Conservation (phyloP, 2,797 vertebrate genomes). For the Spinus olivaceus region DNA sequence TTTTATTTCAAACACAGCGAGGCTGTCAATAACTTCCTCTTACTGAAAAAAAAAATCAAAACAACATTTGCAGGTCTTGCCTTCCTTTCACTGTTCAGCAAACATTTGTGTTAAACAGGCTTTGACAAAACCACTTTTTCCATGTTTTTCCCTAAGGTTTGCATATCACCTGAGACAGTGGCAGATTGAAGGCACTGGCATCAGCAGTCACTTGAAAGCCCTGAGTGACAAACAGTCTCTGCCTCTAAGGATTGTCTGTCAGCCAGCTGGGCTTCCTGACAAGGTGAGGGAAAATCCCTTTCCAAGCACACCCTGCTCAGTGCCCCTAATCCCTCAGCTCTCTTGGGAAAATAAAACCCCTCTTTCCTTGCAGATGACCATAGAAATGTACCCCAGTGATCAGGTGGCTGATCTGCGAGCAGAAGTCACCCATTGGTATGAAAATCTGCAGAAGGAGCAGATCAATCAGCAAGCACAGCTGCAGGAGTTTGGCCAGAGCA, state of each 20-base stretch:
- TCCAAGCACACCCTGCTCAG: background rate
- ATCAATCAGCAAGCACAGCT: constrained; percentile 98
- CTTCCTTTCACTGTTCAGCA: background rate
- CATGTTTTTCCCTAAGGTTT: constrained; percentile 80
- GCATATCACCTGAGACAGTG: constrained; percentile 97
- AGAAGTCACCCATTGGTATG: constrained; percentile 98
- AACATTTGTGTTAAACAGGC: background rate
- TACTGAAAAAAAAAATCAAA: rapidly evolving
- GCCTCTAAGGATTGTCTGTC: constrained; percentile 94
- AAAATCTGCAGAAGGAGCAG: constrained; percentile 99
- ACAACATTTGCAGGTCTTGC: background rate
- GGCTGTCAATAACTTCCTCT: background rate
- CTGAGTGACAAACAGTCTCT: constrained; percentile 97
- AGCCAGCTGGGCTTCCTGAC: constrained; percentile 95
- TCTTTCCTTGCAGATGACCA: constrained; percentile 90
- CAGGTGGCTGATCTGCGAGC: constrained; percentile 96
- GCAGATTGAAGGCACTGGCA: constrained; percentile 98
- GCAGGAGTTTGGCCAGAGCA: constrained; percentile 96
- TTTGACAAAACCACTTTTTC: background rate
- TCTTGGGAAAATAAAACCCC: background rate
- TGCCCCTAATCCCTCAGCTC: background rate
- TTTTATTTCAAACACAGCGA: background rate
- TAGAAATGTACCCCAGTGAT: constrained; percentile 99
- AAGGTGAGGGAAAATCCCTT: constrained; percentile 79
- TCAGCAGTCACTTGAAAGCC: constrained; percentile 98